These are phyloP conservation scores for Drosophila atroscutellata DNA, from an alignment of 2,888 invertebrate species.

Conservation along the genomic window DNA sequence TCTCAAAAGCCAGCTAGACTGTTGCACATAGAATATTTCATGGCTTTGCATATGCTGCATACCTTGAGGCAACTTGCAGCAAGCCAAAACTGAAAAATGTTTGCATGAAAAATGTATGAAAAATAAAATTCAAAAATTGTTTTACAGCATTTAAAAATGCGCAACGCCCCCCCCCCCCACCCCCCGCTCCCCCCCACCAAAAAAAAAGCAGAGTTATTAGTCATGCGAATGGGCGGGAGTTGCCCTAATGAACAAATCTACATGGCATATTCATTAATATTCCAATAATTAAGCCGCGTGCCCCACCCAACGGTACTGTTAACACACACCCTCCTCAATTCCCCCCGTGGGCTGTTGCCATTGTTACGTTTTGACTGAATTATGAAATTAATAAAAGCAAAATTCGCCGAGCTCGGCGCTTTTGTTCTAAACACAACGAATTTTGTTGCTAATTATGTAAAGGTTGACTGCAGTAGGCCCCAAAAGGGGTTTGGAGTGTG, in stretches of 20 bases:
- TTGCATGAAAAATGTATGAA: conserved; percentile 31
- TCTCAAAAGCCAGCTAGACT: conserved; percentile 42
- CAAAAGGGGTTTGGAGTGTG: conserved; percentile 1
- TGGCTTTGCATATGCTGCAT: conserved; percentile 45
- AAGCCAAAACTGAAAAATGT: conserved; percentile 46
- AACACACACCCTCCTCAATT: not conserved
- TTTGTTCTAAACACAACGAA: conserved; percentile 77
- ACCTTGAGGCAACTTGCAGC: conserved; percentile 39
- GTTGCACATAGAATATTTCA: conserved; percentile 53
- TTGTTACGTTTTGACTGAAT: conserved; percentile 62
- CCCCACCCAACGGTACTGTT: conserved; percentile 8
- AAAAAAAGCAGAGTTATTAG: conserved; percentile 44
- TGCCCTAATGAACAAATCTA: conserved; percentile 63
- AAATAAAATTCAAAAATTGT: conserved; percentile 31
- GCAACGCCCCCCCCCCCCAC: not conserved
- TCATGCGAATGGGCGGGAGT: conserved; percentile 43
- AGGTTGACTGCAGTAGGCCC: conserved; percentile 60
- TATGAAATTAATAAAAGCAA: conserved; percentile 80
- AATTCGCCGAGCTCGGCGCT: conserved; percentile 68
- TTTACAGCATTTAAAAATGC: conserved; percentile 1
- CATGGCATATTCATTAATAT: conserved; percentile 78
- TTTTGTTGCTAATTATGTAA: conserved; percentile 77
- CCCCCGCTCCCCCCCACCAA: not conserved
- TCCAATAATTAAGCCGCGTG: conserved; percentile 73
- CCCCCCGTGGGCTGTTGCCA: conserved; percentile 11